Conservation (phyloP, 2,797 vertebrate species). For the Orestias chungarensis region DNA sequence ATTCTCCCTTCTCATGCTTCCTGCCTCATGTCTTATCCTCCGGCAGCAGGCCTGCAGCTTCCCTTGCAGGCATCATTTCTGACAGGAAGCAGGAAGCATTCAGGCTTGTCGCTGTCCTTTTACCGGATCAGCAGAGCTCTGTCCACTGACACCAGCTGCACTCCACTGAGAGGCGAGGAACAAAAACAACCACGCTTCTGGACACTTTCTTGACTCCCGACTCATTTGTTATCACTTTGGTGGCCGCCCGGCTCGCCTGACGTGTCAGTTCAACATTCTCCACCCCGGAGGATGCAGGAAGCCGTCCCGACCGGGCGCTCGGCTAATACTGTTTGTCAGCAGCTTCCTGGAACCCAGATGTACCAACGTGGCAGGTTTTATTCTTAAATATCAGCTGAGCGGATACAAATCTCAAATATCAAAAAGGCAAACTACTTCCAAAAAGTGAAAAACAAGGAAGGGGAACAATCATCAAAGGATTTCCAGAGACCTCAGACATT, state of each 20-base stretch:
- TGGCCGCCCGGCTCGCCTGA: conserved; percentile 33
- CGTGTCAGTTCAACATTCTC: conserved; percentile 58
- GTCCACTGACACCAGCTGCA: conserved; percentile 67
- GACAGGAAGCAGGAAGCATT: conserved; percentile 76
- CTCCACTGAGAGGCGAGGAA: conserved; percentile 53
- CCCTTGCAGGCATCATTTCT: conserved; percentile 65
- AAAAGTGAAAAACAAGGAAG: conserved; percentile 68
- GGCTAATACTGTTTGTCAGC: conserved; percentile 47
- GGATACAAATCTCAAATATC: conserved; percentile 28
- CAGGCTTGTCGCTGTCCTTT: conserved; percentile 62
- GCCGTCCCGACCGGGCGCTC: not conserved
- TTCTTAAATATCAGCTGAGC: conserved; percentile 4
- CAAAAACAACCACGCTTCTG: conserved; percentile 34
- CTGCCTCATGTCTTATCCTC: conserved; percentile 73
- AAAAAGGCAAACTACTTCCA: conserved; percentile 60
- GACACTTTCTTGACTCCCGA: conserved; percentile 10
- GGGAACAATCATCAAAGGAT: conserved; percentile 46
- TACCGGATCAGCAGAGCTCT: conserved; percentile 43
- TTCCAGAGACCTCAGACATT: conserved; percentile 36
- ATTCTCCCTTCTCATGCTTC: conserved; percentile 68
- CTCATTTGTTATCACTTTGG: conserved; percentile 38
- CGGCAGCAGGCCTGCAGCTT: conserved; percentile 64
- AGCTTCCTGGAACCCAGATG: conserved; percentile 32
- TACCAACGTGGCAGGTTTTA: conserved; percentile 45
- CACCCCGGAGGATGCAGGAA: conserved; percentile 17